Evolutionary conservation across 2,888 invertebrate species (phyloP).

Genomic region (Zaprionus bogoriensis): DNA sequence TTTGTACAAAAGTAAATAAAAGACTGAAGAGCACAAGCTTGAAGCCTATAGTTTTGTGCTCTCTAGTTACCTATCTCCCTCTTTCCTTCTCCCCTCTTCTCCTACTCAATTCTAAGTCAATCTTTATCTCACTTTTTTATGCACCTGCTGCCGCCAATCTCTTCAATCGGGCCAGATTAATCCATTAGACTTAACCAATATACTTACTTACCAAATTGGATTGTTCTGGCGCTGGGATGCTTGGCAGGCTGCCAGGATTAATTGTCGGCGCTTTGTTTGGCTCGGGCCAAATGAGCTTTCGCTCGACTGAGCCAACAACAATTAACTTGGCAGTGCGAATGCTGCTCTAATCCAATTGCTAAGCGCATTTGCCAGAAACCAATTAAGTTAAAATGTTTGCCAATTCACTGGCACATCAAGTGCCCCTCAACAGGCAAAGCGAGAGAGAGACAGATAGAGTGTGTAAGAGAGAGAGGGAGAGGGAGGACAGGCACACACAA

Average conservation of each 20-base stretch:
- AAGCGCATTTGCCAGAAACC: conserved; percentile 48
- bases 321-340: conserved; percentile 24
- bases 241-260: background rate
- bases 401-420: conserved; percentile 42
- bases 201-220: background rate
- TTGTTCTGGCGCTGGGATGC: background rate
- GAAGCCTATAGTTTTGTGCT: no score
- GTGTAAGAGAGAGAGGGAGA: background rate
- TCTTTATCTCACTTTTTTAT: no score
- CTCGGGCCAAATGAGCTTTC: conserved; percentile 4
- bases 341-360: conserved; percentile 25
- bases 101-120: no score
- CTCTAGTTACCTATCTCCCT: no score
- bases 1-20: no score
- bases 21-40: no score
- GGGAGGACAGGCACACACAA: conserved; percentile 1
- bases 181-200: background rate
- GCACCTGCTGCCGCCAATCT: no score
- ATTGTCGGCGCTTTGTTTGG: conserved; percentile 9
- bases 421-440: conserved; percentile 18
- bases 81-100: no score
- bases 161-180: background rate
- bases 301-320: conserved; percentile 8
- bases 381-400: conserved; percentile 73
- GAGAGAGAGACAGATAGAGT: conserved; percentile 7